Percentiles rank a stretch among this genome's conserved stretches.
phyloP scores from a whole-genome alignment of 2,113 vertebrate species.

The Aptenodytes patagonicus region DNA sequence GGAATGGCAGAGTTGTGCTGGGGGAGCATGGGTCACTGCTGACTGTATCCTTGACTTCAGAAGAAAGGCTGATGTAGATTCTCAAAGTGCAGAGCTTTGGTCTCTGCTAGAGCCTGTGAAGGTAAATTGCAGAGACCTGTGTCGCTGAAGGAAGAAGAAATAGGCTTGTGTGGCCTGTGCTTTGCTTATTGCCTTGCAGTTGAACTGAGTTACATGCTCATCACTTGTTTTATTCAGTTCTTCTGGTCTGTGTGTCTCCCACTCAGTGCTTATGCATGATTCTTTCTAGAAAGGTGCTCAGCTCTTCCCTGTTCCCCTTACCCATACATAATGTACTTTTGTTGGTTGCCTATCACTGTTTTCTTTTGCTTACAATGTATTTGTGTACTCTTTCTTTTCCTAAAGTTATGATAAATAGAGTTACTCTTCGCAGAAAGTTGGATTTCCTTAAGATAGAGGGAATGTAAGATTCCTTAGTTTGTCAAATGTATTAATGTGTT shows the following conservation, averaged over 20 bases:
- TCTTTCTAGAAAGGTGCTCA: not conserved
- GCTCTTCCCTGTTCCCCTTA: not conserved
- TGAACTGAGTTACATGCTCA: not conserved
- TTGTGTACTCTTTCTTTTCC: not conserved
- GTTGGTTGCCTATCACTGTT: not conserved
- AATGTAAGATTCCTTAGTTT: not conserved
- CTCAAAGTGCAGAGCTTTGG: not conserved
- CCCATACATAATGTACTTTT: too few relatives aligned
- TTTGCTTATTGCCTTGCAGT: not conserved
- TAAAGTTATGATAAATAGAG: not conserved
- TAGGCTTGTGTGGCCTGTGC: not conserved
- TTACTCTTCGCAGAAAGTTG: not conserved
- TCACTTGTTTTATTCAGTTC: not conserved
- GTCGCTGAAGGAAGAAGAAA: not conserved
- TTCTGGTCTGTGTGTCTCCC: not conserved
- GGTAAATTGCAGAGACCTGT: not conserved
- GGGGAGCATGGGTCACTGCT: not conserved
- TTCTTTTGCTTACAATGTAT: not conserved
- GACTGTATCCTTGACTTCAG: not conserved
- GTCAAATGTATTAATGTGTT: not conserved
- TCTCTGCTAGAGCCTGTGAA: not conserved
- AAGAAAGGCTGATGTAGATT: not conserved
- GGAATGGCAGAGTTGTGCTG: rapidly evolving
- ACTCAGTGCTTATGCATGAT: not conserved
- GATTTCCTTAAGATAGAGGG: not conserved